Conservation (phyloP, 1,140 invertebrate genomes). For the Forficula auricularia region DNA sequence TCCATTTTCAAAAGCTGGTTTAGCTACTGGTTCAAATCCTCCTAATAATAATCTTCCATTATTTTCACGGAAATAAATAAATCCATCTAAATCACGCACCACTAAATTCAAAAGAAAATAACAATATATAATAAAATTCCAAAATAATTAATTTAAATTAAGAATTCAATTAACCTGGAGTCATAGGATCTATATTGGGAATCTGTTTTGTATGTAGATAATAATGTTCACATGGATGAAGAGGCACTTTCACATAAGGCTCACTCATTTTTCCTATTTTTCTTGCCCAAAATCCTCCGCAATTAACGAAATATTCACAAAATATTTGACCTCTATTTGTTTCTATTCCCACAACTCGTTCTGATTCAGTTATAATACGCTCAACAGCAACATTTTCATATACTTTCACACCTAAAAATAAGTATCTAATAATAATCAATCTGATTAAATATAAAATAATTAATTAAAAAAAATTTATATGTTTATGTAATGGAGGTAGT, state of each 20-base stretch:
- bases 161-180: conserved; percentile 34
- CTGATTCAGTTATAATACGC: conserved; percentile 44
- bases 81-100: conserved; percentile 75
- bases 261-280: conserved; percentile 64
- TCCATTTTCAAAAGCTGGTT: conserved; percentile 75
- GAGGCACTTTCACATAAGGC: conserved; percentile 73
- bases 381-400: conserved; percentile 66
- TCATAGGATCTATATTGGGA: conserved; percentile 45
- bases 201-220: conserved; percentile 76
- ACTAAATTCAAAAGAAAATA: conserved; percentile 33
- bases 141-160: background rate
- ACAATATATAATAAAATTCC: conserved; percentile 1
- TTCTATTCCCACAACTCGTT: conserved; percentile 49
- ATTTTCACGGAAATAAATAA: conserved; percentile 69
- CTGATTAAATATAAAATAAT: too few relatives aligned
- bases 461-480: too few relatives aligned
- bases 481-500: too few relatives aligned
- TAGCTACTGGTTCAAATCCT: conserved; percentile 73
- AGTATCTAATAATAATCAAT: too few relatives aligned
- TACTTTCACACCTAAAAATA: conserved; percentile 54
- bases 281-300: conserved; percentile 64
- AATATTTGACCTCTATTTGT: conserved; percentile 58
- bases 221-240: conserved; percentile 86
- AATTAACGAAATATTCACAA: conserved; percentile 85
- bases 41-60: conserved; percentile 61